Conservation (phyloP, 1,140 invertebrate species). For the Andrena cerasifolii region DNA sequence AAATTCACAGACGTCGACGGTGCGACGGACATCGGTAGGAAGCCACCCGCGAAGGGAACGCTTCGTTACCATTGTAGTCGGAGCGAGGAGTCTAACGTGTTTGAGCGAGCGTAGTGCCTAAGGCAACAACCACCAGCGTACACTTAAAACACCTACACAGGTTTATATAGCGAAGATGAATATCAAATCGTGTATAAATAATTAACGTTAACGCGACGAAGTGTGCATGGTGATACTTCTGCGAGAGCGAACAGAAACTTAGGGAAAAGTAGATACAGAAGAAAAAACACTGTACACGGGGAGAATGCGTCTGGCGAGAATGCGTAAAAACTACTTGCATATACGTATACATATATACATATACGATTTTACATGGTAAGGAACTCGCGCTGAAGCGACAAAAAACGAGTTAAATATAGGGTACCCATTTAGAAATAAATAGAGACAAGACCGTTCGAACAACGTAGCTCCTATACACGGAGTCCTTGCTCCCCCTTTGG, state of each 20-base stretch:
- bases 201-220: conserved; percentile 42
- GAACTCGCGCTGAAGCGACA: conserved; percentile 31
- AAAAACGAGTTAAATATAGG: conserved; percentile 57
- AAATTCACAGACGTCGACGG: conserved; percentile 35
- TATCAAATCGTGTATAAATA: conserved; percentile 66
- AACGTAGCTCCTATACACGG: conserved; percentile 20
- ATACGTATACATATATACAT: conserved; percentile 58
- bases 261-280: neutral
- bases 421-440: conserved; percentile 48
- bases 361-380: conserved; percentile 56
- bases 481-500: conserved; percentile 13
- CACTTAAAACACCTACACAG: neutral
- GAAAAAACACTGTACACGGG: neutral
- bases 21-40: conserved; percentile 24
- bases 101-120: conserved; percentile 55
- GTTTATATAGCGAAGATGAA: conserved; percentile 59
- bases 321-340: conserved; percentile 47
- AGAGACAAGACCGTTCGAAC: conserved; percentile 40
- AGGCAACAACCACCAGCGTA: conserved; percentile 8
- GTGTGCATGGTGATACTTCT: conserved; percentile 18
- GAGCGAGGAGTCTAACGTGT: conserved; percentile 34
- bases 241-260: neutral
- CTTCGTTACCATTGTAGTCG: conserved; percentile 49
- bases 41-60: conserved; percentile 34
- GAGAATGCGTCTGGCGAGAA: conserved; percentile 21